Base-by-base conservation (phyloP, 1,140 invertebrate genomes). In the Saccostrea echinata region DNA sequence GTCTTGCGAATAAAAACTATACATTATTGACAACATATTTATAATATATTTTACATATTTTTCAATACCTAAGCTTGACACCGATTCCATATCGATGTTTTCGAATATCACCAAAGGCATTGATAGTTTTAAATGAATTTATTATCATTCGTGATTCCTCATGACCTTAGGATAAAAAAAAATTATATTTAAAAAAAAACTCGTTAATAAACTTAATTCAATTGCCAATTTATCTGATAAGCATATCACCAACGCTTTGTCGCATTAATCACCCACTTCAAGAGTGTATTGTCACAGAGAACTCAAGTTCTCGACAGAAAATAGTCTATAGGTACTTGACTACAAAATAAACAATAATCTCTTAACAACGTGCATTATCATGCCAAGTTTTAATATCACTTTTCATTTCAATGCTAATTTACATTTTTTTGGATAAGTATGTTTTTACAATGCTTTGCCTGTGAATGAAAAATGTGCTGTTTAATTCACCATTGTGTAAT, bases 301-400 rank as follows among this genome's bases (percentile, higher is more conserved):
- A 33, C 30, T 18, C 6, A n/a, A 61, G 0, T 61, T 61, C n/a
- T 16, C 18, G 21, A n/a, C 55, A 21, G 18, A n/a, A n/a, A 61
- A 18, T 61, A 21, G 55, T 13, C 3, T 76, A 30, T 30, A 18
- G 9, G 27, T 30, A 76, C 68, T 33, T 76, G 68, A 76, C 68
- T 76, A 71, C 55, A 61, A 61, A 61, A 61, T 71, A 76, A 21
- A 71, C 13, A 76, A 76, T 76, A 30, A 76, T 76, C 68, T 27
- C 68, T 76, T 8, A 76, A 76, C 68, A 76, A 76, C 27, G 68
- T 27, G 27, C 16, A 76, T 76, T 76, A 76, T 76, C 68, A 13
- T 76, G 68, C 68, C 68, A 76, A 76, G 27, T 61, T 61, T 76
- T 76, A 64, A 76, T 76, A 76, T 76, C 68, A 76, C 30, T 76